Percentiles rank a stretch among this genome's conserved stretches.
These are phyloP conservation scores for Drosophila pachea DNA, from an alignment of 1,140 invertebrate genomes.

Conservation along the genomic window DNA sequence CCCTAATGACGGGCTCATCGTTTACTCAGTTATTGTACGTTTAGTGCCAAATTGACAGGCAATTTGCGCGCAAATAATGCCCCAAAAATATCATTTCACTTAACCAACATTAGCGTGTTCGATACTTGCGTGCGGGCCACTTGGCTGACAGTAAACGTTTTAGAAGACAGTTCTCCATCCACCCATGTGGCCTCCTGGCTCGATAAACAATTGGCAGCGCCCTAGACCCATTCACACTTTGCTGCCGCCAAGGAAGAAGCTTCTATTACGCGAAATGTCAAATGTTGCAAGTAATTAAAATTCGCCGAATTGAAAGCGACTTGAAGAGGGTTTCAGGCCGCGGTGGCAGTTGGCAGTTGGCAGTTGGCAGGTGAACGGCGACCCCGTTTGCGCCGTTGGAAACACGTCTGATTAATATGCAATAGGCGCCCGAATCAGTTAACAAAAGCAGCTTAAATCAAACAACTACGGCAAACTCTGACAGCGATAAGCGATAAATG, in stretches of 20 bases:
- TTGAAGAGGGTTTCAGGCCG: conserved; percentile 11
- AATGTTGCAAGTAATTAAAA: conserved; percentile 76
- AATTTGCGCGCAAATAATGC: conserved; percentile 38
- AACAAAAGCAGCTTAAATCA: conserved; percentile 20
- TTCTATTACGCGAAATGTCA: conserved; percentile 55
- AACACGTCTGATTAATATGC: conserved; percentile 54
- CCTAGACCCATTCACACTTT: conserved; percentile 31
- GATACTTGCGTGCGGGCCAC: conserved; percentile 47
- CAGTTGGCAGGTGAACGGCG: conserved; percentile 22
- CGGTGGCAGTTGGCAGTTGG: conserved; percentile 10
- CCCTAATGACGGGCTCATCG: conserved; percentile 63
- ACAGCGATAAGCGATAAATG: conserved; percentile 44
- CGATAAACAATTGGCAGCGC: conserved; percentile 14
- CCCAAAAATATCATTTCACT: conserved; percentile 63
- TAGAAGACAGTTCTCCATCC: conserved; percentile 5
- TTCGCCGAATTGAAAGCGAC: conserved; percentile 64
- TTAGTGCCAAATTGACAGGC: conserved; percentile 70
- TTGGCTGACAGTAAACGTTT: conserved; percentile 13
- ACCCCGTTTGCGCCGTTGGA: conserved; percentile 22
- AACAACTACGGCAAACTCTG: conserved; percentile 36
- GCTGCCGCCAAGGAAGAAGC: conserved; percentile 6
- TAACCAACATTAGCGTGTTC: conserved; percentile 29
- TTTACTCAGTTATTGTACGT: conserved; percentile 72
- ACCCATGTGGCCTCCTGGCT: not conserved
- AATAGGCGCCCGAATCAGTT: conserved; percentile 34